Percentiles rank a stretch among this genome's conserved stretches.
phyloP scores from a whole-genome alignment of 2,113 vertebrate genomes.

The Butastur rufipennis region DNA sequence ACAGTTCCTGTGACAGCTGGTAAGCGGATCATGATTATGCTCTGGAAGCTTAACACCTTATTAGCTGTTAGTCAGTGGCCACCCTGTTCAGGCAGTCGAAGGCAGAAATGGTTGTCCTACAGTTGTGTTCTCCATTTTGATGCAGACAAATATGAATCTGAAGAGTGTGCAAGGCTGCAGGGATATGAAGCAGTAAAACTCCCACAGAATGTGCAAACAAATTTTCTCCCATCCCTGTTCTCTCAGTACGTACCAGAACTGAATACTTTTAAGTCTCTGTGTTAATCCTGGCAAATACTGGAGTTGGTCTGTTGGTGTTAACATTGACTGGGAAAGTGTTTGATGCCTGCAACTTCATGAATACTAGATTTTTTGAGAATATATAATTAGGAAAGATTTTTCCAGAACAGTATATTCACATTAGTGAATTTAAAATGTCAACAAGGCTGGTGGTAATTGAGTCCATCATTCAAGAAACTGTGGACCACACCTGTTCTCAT shows the following conservation, averaged over 20 bases:
- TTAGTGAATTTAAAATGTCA: background rate
- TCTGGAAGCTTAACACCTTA: background rate
- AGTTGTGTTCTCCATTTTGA: background rate
- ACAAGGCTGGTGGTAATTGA: background rate
- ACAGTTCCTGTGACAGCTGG: background rate
- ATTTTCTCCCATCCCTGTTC: background rate
- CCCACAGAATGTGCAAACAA: background rate
- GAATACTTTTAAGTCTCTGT: background rate
- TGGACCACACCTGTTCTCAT: background rate
- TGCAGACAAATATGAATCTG: background rate
- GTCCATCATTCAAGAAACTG: background rate
- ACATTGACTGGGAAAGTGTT: background rate
- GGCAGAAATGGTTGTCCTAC: background rate
- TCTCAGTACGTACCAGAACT: background rate
- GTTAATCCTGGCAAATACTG: background rate
- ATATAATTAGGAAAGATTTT: background rate
- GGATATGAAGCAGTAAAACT: background rate
- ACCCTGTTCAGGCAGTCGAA: background rate
- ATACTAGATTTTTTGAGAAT: background rate
- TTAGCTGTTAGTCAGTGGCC: background rate
- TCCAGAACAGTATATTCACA: background rate
- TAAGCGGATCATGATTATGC: background rate
- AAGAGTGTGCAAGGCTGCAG: background rate
- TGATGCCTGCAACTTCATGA: background rate
- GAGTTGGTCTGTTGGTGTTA: background rate